Conservation (phyloP, 2,797 vertebrate species). For the Enteromius afrohamiltoni region DNA sequence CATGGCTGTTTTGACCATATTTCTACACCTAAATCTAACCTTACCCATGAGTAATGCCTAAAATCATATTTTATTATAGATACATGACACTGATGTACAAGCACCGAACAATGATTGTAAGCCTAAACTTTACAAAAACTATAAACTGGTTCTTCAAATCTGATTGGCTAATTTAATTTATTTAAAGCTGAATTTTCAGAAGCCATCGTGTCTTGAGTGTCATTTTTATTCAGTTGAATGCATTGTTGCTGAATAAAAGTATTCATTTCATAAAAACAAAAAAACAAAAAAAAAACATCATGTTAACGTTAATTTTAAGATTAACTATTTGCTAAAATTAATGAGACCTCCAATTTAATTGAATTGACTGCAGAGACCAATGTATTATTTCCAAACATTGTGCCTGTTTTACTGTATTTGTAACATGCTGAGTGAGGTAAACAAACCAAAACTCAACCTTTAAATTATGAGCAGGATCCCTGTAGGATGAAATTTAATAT, state of each 20-base stretch:
- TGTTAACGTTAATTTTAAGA: neutral
- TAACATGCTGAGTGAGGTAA: conserved; percentile 45
- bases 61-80: too few species aligned
- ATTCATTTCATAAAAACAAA: neutral
- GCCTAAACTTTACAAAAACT: too few species aligned
- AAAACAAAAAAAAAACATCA: neutral
- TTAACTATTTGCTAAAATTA: neutral
- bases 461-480: conserved; percentile 77
- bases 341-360: neutral
- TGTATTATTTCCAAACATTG: neutral
- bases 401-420: conserved; percentile 16
- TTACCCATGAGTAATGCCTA: too few species aligned
- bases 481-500: conserved; percentile 77
- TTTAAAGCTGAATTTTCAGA: neutral
- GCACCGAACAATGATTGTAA: too few species aligned
- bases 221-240: neutral
- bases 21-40: too few species aligned
- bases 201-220: neutral
- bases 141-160: too few species aligned
- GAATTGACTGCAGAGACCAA: neutral
- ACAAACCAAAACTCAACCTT: conserved; percentile 70
- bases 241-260: neutral
- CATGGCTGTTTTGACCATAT: too few species aligned
- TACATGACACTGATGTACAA: too few species aligned
- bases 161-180: too few species aligned